Evolutionary conservation across 2,797 vertebrate species (phyloP).

Genomic region (Salarias fasciatus): DNA sequence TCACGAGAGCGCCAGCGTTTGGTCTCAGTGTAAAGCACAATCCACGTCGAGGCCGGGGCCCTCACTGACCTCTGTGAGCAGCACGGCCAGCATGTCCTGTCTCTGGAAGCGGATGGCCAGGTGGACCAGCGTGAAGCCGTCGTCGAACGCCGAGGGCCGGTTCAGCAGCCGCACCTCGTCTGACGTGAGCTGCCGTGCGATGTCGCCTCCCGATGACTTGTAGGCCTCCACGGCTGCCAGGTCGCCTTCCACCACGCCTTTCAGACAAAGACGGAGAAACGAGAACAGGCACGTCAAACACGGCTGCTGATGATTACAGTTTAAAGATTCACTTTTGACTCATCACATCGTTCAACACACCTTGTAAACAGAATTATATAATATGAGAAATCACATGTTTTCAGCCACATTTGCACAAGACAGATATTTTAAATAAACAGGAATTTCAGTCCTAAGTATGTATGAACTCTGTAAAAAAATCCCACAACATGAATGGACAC

Average conservation of each 20-base stretch:
- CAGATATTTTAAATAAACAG: too few species aligned
- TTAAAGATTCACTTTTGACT: neutral
- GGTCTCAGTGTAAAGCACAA: neutral
- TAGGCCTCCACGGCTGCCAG: slow-evolving; percentile 95
- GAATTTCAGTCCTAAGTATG: too few species aligned
- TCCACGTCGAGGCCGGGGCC: neutral
- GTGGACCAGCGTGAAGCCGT: slow-evolving; percentile 97
- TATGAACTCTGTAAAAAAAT: too few species aligned
- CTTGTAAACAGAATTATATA: too few species aligned
- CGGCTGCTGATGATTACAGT: too few species aligned
- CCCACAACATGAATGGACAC: neutral
- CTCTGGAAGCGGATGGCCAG: slow-evolving; percentile 98
- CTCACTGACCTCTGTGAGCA: slow-evolving; percentile 93
- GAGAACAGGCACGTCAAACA: slow-evolving; percentile 16
- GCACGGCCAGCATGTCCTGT: slow-evolving; percentile 96
- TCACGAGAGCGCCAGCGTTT: neutral
- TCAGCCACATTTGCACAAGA: too few species aligned
- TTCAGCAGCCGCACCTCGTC: slow-evolving; percentile 96
- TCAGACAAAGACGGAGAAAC: slow-evolving; percentile 9
- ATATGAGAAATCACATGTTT: too few species aligned
- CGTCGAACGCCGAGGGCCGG: slow-evolving; percentile 95
- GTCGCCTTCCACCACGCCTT: slow-evolving; percentile 98
- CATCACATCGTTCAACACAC: too few species aligned
- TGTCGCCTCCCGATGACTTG: slow-evolving; percentile 95
- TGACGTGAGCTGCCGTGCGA: slow-evolving; percentile 93